Percentiles rank a stretch among this genome's conserved stretches.
Evolutionary conservation across 2,797 vertebrate species (phyloP).

Genomic region (Emys orbicularis): DNA sequence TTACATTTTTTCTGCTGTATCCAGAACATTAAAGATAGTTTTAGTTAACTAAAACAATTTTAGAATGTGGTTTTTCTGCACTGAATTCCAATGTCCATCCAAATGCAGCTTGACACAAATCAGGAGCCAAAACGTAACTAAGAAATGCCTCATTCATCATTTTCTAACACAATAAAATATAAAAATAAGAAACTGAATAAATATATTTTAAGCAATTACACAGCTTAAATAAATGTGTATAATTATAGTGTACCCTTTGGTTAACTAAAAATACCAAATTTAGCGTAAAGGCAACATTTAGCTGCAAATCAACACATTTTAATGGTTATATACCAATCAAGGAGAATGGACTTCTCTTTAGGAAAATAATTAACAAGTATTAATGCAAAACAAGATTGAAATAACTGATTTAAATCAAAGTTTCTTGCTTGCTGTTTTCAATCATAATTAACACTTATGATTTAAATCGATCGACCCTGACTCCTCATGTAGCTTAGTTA

Average conservation of each 20-base stretch:
- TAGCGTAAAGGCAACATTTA: background rate
- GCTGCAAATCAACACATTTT: background rate
- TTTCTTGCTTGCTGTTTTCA: background rate
- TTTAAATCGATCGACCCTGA: background rate
- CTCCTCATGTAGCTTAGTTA: background rate
- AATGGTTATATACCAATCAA: background rate
- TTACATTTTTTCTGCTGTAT: background rate
- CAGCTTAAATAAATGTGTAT: background rate
- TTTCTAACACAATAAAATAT: background rate
- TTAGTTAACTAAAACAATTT: too few relatives aligned
- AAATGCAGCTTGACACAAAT: too few relatives aligned
- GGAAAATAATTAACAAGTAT: background rate
- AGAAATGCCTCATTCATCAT: too few relatives aligned
- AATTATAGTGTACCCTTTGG: background rate
- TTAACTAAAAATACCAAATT: background rate
- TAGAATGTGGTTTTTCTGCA: too few relatives aligned
- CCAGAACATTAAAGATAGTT: too few relatives aligned
- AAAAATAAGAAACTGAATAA: background rate
- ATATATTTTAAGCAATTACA: background rate
- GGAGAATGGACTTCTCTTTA: background rate
- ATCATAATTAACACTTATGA: background rate
- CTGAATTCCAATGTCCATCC: too few relatives aligned
- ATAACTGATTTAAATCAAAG: background rate
- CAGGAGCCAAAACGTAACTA: too few relatives aligned
- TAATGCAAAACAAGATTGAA: background rate